Evolutionary conservation across 2,797 vertebrate species (phyloP).

Genomic region (Thalassophryne amazonica): DNA sequence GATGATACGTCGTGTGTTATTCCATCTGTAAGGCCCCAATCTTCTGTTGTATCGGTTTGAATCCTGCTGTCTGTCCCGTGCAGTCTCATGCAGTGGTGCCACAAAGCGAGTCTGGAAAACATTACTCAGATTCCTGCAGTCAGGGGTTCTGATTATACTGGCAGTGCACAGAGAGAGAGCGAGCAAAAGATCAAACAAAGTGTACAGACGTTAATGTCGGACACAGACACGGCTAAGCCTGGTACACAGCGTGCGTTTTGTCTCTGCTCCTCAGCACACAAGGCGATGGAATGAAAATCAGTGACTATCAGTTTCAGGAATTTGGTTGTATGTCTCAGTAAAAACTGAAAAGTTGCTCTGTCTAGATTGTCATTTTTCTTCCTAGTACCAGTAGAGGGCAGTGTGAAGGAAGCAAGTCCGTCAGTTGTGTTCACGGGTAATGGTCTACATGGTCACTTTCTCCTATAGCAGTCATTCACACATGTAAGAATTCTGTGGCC

Average conservation of each 20-base stretch:
- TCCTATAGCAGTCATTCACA: too few relatives aligned
- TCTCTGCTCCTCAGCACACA: not conserved
- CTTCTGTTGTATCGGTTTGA: constrained; percentile 20
- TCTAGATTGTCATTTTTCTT: constrained; percentile 3
- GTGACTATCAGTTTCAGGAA: constrained; percentile 17
- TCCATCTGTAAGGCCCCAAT: constrained; percentile 1
- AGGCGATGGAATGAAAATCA: not conserved
- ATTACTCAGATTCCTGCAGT: constrained; percentile 72
- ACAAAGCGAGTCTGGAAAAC: constrained; percentile 68
- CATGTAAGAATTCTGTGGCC: too few relatives aligned
- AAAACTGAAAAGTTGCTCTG: not conserved
- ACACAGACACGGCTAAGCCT: not conserved
- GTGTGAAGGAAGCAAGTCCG: not conserved
- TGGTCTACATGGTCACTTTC: not conserved
- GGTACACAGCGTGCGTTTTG: constrained; percentile 4
- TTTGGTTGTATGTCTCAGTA: constrained; percentile 23
- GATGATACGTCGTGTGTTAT: not conserved
- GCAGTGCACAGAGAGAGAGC: constrained; percentile 7
- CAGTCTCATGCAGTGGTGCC: constrained; percentile 27
- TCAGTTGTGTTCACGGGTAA: not conserved
- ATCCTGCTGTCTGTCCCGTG: constrained; percentile 23
- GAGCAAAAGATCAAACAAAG: constrained; percentile 5
- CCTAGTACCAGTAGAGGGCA: constrained; percentile 57
- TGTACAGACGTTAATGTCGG: constrained; percentile 7
- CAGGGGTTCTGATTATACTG: constrained; percentile 56